Conservation (phyloP, 2,113 vertebrate genomes). For the Tachuris rubrigastra region DNA sequence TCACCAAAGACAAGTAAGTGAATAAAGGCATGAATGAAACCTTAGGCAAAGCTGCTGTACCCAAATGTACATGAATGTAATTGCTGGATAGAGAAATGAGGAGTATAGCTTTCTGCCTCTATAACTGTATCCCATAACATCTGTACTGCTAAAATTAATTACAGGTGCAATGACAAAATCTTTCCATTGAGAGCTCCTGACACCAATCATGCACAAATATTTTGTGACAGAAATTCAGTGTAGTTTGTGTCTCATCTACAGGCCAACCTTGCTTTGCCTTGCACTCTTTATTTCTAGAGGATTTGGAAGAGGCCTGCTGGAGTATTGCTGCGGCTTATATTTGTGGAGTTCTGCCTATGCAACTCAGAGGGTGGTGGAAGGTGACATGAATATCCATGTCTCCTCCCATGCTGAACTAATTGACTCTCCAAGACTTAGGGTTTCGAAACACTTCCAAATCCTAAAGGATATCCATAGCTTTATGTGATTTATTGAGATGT, state of each 20-base stretch:
- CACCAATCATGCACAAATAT: accelerated
- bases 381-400: neutral
- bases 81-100: neutral
- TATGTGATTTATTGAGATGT: neutral
- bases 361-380: neutral
- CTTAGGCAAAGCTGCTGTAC: neutral
- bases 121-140: neutral
- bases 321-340: neutral
- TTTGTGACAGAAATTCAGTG: neutral
- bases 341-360: neutral
- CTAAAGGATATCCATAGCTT: neutral
- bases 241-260: neutral
- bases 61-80: neutral
- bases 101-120: neutral
- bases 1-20: neutral
- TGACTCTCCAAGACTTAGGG: neutral
- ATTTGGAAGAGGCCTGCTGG: neutral
- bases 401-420: neutral
- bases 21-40: neutral
- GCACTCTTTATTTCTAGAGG: neutral
- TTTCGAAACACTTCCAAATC: neutral
- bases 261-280: neutral
- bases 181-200: neutral
- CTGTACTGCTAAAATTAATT: neutral
- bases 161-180: neutral